phyloP scores from a whole-genome alignment of 37 sponge, comb jelly and placozoan species.

The Crambe crambe region DNA sequence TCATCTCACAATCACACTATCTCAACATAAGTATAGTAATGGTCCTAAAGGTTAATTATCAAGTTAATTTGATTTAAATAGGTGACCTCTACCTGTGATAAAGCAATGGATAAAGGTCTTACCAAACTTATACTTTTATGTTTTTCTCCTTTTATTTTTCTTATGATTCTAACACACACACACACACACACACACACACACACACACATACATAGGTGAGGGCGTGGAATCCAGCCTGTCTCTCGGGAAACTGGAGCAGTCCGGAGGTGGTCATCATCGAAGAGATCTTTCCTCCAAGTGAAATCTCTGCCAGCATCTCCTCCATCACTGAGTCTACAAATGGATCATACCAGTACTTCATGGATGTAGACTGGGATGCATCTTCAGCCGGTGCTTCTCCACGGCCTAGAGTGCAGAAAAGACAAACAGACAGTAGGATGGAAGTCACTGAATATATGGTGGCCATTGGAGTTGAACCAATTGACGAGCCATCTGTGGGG shows the following conservation, averaged over 20 bases:
- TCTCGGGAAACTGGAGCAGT: conserved; percentile 4
- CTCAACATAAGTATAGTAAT: no score
- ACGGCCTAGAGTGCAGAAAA: neutral
- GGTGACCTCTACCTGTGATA: no score
- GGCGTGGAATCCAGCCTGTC: neutral
- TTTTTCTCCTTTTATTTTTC: no score
- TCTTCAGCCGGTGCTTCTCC: neutral
- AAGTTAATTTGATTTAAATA: no score
- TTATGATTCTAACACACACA: no score
- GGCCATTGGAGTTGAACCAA: neutral
- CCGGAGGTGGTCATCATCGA: neutral
- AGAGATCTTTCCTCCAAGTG: neutral
- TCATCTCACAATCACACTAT: no score
- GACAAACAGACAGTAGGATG: neutral
- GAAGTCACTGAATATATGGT: neutral
- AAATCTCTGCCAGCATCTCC: neutral
- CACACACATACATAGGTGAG: no score
- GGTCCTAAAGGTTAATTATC: no score
- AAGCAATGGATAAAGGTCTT: no score
- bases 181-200: no score
- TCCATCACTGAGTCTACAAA: neutral
- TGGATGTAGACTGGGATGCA: neutral
- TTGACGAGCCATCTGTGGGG: neutral
- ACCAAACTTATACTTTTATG: no score
- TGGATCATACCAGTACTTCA: neutral